Evolutionary conservation across 2,888 invertebrate genomes (phyloP), one percentile per base, ranked within the genome.

Genomic region (Synergus itoensis): DNA sequence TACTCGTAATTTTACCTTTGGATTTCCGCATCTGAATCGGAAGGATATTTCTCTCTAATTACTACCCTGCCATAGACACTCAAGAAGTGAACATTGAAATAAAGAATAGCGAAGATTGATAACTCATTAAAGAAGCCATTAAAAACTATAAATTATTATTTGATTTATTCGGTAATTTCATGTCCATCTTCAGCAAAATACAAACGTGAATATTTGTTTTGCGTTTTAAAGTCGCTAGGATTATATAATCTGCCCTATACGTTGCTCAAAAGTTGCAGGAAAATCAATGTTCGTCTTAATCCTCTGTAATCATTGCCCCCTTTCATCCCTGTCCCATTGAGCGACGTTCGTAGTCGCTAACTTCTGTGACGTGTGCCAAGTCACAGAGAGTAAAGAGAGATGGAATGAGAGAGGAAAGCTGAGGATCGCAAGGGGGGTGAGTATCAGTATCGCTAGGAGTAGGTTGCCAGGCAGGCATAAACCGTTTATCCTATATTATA

Each of bases 401-500:
- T 67, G 73, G 83, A 81, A 79, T 53, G 79, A 64, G 64, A 80
- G 83, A 81, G 79, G 79, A 77, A 82, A 75, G 78, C 69, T 80
- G 83, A 78, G 80, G 81, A 84, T 84, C 76, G 81, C 79, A 84
- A 83, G 86, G 81, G 85, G 83, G 85, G 82, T 53, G 82, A 87
- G 86, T 90, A 90, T 90, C 89, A 89, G 90, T 89, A 90, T 90
- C 88, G 89, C 85, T 86, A 86, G 85, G 86, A 87, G 88, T 89
- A 89, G 89, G 87, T 89, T 90, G 88, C 89, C 88, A 89, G 89
- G 88, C 89, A 88, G 90, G 89, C 90, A 89, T 90, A 90, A 91
- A 90, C 90, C 89, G 90, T 91, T 92, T 91, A 92, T 92, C 91
- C 90, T 89, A 89, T 90, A 91, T 92, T 91, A 92, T 91, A 91